A percentile compares a stretch with the other conserved stretches of the same genome.
Evolutionary conservation across 2,113 vertebrate species (phyloP).

Genomic region (Capra hircus): DNA sequence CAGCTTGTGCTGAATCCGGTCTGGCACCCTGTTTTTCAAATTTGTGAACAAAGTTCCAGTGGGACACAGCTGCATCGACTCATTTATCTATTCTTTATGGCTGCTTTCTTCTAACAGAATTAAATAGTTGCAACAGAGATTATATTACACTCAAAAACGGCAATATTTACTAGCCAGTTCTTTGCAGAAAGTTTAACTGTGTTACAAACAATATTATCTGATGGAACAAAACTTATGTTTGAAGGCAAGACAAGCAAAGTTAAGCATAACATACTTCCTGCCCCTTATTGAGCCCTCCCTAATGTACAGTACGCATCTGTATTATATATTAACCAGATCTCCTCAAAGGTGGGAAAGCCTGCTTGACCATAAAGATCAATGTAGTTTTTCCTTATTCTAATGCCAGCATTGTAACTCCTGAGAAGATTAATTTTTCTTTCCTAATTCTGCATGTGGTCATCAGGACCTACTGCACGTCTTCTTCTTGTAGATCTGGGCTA

Average conservation of each 20-base stretch:
- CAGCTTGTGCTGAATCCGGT: background rate
- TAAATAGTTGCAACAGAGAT: background rate
- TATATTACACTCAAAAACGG: background rate
- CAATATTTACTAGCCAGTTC: background rate
- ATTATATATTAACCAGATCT: background rate
- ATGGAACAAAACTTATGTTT: background rate
- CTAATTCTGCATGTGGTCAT: background rate
- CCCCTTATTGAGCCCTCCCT: background rate
- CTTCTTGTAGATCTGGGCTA: background rate
- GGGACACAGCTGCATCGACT: background rate
- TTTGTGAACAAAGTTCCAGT: background rate
- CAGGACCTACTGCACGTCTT: rapidly evolving
- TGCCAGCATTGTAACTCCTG: background rate
- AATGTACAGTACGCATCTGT: background rate
- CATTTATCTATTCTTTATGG: background rate
- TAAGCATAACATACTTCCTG: background rate
- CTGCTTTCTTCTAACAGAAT: background rate
- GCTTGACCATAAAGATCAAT: background rate
- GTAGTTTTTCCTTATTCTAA: background rate
- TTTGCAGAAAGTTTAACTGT: background rate
- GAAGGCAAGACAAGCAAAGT: background rate
- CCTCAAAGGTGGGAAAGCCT: background rate
- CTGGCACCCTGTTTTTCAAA: background rate
- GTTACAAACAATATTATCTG: background rate
- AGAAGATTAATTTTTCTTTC: background rate